phyloP scores from a whole-genome alignment of 2,113 vertebrate species.

The Spheniscus mendiculus region DNA sequence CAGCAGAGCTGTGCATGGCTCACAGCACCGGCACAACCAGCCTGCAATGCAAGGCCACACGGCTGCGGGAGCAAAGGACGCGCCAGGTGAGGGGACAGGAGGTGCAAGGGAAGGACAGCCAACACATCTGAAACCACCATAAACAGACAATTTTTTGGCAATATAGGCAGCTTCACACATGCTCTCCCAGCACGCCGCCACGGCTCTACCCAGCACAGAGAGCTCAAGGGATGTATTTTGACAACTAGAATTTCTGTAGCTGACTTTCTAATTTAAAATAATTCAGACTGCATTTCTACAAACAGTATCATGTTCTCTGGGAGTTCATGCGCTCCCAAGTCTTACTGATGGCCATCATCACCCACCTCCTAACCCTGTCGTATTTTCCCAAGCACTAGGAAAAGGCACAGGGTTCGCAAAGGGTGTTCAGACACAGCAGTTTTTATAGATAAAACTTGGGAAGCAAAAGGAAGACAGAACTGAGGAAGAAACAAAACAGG shows the following conservation, averaged over 20 bases:
- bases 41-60: accelerated
- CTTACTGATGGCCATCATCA: neutral
- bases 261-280: neutral
- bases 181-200: neutral
- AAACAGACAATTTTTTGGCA: neutral
- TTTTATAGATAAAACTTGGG: neutral
- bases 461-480: neutral
- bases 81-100: neutral
- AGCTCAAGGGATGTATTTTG: accelerated
- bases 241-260: neutral
- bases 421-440: neutral
- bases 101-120: neutral
- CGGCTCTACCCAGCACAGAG: neutral
- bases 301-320: neutral
- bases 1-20: neutral
- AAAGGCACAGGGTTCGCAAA: neutral
- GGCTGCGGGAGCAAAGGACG: neutral
- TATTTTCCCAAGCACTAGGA: neutral
- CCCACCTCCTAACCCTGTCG: neutral
- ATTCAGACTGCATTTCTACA: neutral
- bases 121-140: neutral
- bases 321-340: neutral
- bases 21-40: neutral
- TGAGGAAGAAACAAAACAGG: neutral
- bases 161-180: neutral